Base-by-base conservation (phyloP, 2,797 vertebrate genomes). In the Tadarida brasiliensis region DNA sequence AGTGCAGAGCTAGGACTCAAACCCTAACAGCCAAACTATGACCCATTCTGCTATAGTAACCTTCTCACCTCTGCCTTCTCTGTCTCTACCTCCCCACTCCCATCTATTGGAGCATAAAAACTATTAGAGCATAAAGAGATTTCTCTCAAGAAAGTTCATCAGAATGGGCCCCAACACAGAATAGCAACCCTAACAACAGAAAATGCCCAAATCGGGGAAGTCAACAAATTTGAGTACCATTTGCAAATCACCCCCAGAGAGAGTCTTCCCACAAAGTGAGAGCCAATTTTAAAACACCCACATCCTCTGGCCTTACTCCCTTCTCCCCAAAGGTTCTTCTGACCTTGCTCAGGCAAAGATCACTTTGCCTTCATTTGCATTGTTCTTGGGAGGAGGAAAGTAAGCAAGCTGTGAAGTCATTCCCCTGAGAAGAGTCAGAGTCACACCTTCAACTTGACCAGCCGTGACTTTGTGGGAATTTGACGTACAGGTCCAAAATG, bases 281-380 rank as follows among this genome's bases (percentile, higher is more conserved):
- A 76, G 91, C 87, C 96, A 94, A 78, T 94, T 97, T 97, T 94
- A 95, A 97, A 96, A 95, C 35, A 57, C 81, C 83, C 91, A 90
- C 86, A 87, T 97, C 94, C 95, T 97, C 92, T 92, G 81, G 91
- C 67, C 87, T 78, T 33, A 16, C 59, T 28, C 76, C 74, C 67
- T 85, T 30, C 67, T 63, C 87, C 81, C 51, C 78, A 82, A 39
- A 84, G 78, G 16, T 68, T 54, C 28, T 35, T 80, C 47, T 78
- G 94, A 56, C 57, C 54, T 78, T 28, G 16, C 70, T 91, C 24
- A n/a, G 59, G 65, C 82, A 89, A 90, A 95, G 93, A 30, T 84
- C 91, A 83, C 96, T 94, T 51, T 17, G 4, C 63, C 57, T 83
- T 97, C 61, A 95, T 96, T 97, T 96, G 95, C 94, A 95, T 98